phyloP scores from a whole-genome alignment of 2,113 vertebrate species.

The Zeus faber region DNA sequence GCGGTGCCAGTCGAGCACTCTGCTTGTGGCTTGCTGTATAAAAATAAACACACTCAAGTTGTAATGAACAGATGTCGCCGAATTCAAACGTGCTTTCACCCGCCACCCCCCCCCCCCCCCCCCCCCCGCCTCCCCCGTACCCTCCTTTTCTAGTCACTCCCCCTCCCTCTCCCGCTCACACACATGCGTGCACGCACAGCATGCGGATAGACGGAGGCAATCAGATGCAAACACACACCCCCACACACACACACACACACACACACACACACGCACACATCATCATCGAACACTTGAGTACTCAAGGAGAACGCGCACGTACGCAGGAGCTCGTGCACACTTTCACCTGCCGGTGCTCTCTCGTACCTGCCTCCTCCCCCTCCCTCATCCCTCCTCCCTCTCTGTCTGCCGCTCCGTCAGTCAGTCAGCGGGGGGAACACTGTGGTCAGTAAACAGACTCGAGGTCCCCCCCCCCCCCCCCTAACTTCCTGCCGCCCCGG shows the following conservation, averaged over 20 bases:
- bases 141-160: slow-evolving; percentile 20
- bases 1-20: slow-evolving; percentile 74
- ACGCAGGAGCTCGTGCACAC: slow-evolving; percentile 15
- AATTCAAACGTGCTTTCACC: slow-evolving; percentile 64
- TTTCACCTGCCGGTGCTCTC: slow-evolving; percentile 20
- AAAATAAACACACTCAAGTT: slow-evolving; percentile 81
- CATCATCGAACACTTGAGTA: too few relatives aligned
- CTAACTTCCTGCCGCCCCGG: too few relatives aligned
- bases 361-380: slow-evolving; percentile 11
- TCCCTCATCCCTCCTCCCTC: neutral
- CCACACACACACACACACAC: slow-evolving; percentile 27
- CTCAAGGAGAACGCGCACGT: too few relatives aligned
- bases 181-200: slow-evolving; percentile 41
- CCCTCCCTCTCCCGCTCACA: slow-evolving; percentile 45
- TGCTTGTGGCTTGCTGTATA: slow-evolving; percentile 77
- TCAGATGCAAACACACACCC: neutral
- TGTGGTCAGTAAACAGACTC: too few relatives aligned
- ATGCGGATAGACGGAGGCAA: slow-evolving; percentile 9
- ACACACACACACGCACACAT: slow-evolving; percentile 2
- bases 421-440: too few relatives aligned
- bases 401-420: too few relatives aligned
- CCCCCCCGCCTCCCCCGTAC: slow-evolving; percentile 30
- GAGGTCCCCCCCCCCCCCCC: too few relatives aligned
- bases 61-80: slow-evolving; percentile 81
- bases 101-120: neutral